Percentiles rank a stretch among this genome's conserved stretches.
Conservation (phyloP, 2,797 vertebrate genomes). For the Enteromius treurensis region DNA sequence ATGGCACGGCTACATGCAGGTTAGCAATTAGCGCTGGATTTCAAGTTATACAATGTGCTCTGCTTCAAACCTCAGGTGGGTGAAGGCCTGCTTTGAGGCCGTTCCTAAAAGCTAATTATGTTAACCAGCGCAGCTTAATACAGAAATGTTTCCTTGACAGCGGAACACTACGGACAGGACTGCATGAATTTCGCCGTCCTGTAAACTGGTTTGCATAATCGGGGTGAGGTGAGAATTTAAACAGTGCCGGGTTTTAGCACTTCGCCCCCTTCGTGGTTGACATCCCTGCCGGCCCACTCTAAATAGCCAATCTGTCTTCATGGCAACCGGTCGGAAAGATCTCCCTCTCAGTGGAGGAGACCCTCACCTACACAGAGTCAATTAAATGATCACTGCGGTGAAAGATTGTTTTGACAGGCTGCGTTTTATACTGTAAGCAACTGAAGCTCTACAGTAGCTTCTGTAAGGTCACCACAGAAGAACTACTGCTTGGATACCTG, state of each 20-base stretch:
- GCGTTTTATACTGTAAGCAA: neutral
- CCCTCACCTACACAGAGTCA: slow-evolving; percentile 31
- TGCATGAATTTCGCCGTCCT: slow-evolving; percentile 29
- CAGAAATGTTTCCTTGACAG: slow-evolving; percentile 17
- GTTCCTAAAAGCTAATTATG: slow-evolving; percentile 16
- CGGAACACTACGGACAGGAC: neutral
- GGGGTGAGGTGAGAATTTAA: slow-evolving; percentile 54
- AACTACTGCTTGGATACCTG: neutral
- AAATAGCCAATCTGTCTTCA: slow-evolving; percentile 53
- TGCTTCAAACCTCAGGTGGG: neutral
- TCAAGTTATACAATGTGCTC: slow-evolving; percentile 5
- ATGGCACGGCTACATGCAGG: slow-evolving; percentile 44
- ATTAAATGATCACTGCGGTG: slow-evolving; percentile 24
- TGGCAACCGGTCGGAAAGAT: slow-evolving; percentile 40
- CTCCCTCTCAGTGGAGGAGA: slow-evolving; percentile 35
- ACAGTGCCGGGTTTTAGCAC: slow-evolving; percentile 48
- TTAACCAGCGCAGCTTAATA: neutral
- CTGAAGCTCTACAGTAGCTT: neutral
- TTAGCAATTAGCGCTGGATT: slow-evolving; percentile 32
- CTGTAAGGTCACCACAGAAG: neutral
- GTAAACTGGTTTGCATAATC: slow-evolving; percentile 44
- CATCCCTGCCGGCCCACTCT: slow-evolving; percentile 38
- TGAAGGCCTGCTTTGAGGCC: neutral
- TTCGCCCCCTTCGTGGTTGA: slow-evolving; percentile 47
- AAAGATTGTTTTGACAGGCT: slow-evolving; percentile 34